Percentiles rank a stretch among this genome's conserved stretches.
Conservation (phyloP, 2,797 vertebrate species). For the Paratrypauchen microcephalus region DNA sequence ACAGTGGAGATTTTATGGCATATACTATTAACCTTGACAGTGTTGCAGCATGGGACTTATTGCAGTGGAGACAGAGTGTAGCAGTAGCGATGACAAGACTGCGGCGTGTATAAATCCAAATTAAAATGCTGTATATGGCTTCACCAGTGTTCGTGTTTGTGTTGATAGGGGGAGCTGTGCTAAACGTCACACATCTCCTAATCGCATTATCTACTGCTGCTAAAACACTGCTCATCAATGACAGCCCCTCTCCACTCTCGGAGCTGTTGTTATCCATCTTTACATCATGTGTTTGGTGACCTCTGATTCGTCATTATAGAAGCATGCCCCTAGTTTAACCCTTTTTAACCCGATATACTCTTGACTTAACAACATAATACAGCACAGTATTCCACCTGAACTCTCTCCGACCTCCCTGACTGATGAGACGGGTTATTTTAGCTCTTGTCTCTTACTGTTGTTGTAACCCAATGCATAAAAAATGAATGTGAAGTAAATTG, state of each 20-base stretch:
- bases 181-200: neutral
- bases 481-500: neutral
- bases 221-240: slow-evolving; percentile 18
- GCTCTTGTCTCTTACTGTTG: slow-evolving; percentile 10
- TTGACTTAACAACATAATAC: slow-evolving; percentile 3
- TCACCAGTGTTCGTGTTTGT: neutral
- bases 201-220: slow-evolving; percentile 12
- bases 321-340: slow-evolving; percentile 9
- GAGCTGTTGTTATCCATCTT: neutral
- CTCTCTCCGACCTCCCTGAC: slow-evolving; percentile 4
- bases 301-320: slow-evolving; percentile 7
- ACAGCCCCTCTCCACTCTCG: slow-evolving; percentile 4
- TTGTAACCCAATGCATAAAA: neutral
- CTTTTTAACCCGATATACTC: slow-evolving; percentile 11
- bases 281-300: slow-evolving; percentile 15
- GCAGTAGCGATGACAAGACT: slow-evolving; percentile 6
- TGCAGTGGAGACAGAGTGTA: neutral
- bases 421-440: slow-evolving; percentile 7
- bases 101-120: neutral
- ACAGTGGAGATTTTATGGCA: neutral
- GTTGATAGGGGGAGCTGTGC: slow-evolving; percentile 9
- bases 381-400: slow-evolving; percentile 6
- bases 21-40: slow-evolving; percentile 11
- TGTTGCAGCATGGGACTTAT: slow-evolving; percentile 3
- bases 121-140: slow-evolving; percentile 1